phyloP scores from a whole-genome alignment of 1,140 invertebrate species.

The Hyles euphorbiae region DNA sequence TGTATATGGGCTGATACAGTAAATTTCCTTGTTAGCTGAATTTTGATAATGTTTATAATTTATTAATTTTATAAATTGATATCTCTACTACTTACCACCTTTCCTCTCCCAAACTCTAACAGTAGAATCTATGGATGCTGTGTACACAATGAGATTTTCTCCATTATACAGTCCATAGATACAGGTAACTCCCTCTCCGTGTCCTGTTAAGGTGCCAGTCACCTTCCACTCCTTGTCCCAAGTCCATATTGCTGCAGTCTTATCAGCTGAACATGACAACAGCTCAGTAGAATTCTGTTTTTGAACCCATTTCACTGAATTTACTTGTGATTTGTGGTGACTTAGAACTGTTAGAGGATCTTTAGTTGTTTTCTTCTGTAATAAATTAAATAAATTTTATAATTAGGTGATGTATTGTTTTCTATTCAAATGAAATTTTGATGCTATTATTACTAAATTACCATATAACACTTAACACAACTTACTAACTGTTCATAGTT shows the following conservation, averaged over 20 bases:
- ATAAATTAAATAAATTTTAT: constrained; percentile 1
- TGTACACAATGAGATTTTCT: constrained; percentile 74
- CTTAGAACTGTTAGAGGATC: constrained; percentile 48
- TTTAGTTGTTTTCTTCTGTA: constrained; percentile 45
- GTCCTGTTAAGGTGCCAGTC: constrained; percentile 69
- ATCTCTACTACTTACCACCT: constrained; percentile 31
- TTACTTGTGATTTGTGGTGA: constrained; percentile 76
- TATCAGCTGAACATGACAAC: constrained; percentile 85
- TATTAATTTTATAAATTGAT: too few species aligned
- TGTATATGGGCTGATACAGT: too few species aligned
- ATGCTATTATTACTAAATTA: too few species aligned
- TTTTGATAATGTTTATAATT: too few species aligned
- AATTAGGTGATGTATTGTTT: not conserved
- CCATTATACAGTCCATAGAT: constrained; percentile 76
- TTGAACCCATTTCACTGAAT: constrained; percentile 86
- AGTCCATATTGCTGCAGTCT: constrained; percentile 85
- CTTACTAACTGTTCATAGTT: too few species aligned
- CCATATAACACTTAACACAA: too few species aligned
- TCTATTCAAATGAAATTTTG: not conserved
- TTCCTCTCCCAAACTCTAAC: constrained; percentile 79
- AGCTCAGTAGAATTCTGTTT: constrained; percentile 74
- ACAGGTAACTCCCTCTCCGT: constrained; percentile 78
- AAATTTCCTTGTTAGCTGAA: too few species aligned
- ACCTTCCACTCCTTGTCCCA: constrained; percentile 51
- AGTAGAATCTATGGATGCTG: constrained; percentile 79